phyloP scores from a whole-genome alignment of 2,888 invertebrate genomes.

The Callosobruchus maculatus region DNA sequence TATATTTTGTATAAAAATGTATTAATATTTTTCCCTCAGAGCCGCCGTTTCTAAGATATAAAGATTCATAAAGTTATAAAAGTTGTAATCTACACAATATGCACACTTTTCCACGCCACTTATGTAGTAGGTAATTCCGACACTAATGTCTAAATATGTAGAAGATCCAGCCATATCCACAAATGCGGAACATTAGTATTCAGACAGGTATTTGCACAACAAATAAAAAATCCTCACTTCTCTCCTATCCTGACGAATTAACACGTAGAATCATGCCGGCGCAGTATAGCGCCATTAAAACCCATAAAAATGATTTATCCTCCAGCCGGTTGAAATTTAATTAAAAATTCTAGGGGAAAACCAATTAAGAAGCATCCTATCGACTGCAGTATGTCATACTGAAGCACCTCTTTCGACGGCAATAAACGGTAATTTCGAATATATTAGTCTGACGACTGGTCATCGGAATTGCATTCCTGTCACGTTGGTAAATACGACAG shows the following conservation, averaged over 20 bases:
- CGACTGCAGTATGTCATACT: background rate
- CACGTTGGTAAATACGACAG: background rate
- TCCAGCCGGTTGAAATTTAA: background rate
- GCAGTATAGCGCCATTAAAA: background rate
- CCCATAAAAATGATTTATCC: background rate
- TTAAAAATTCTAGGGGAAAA: background rate
- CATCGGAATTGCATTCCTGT: background rate
- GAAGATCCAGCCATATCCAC: too few species aligned
- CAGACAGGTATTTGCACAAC: background rate
- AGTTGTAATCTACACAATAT: too few species aligned
- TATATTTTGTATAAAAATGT: too few species aligned
- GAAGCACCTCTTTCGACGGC: background rate
- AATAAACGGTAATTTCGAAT: background rate
- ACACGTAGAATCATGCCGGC: background rate
- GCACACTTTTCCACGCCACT: too few species aligned
- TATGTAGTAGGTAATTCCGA: too few species aligned
- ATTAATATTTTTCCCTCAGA: too few species aligned
- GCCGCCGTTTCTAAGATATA: too few species aligned
- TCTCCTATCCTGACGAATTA: background rate
- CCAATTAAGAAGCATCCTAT: background rate
- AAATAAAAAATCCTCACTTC: background rate
- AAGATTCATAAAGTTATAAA: too few species aligned
- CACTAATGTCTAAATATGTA: too few species aligned
- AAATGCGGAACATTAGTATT: background rate
- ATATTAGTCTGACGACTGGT: background rate